phyloP scores from a whole-genome alignment of 2,113 vertebrate species.

The Paradoxurus hermaphroditus region DNA sequence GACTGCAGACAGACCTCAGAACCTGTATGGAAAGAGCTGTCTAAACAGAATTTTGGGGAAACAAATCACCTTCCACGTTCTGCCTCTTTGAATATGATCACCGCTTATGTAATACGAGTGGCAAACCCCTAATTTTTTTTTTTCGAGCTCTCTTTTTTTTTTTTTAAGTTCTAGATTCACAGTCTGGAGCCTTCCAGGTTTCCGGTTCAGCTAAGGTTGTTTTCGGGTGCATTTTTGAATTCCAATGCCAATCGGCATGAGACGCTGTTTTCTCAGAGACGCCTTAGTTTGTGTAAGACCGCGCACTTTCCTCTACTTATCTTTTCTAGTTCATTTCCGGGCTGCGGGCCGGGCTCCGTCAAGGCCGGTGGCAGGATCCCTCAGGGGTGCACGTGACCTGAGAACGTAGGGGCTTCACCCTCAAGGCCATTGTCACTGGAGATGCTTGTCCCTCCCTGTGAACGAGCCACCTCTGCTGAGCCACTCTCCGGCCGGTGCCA shows the following conservation, averaged over 20 bases:
- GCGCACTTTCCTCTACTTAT: not conserved
- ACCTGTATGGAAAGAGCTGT: not conserved
- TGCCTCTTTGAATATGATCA: not conserved
- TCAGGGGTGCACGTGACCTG: not conserved
- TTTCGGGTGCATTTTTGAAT: slow-evolving; percentile 20
- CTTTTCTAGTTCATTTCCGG: not conserved
- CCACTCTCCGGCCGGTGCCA: not conserved
- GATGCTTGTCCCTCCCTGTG: not conserved
- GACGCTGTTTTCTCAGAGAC: not conserved
- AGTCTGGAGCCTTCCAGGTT: not conserved
- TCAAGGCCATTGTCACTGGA: not conserved
- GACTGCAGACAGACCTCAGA: not conserved
- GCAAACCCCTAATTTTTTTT: not conserved
- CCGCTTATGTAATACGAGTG: not conserved
- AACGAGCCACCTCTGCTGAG: not conserved
- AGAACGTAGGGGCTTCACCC: not conserved
- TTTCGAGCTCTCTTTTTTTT: not conserved
- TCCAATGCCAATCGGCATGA: not conserved
- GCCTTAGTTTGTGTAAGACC: not conserved
- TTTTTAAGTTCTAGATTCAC: not conserved
- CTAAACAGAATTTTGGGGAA: not conserved
- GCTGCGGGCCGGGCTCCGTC: not conserved
- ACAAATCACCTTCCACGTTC: not conserved
- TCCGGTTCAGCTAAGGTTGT: not conserved
- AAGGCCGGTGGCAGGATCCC: no score